Base-by-base conservation (phyloP, 2,797 vertebrate genomes). In the Hypotaenidia philippensis region DNA sequence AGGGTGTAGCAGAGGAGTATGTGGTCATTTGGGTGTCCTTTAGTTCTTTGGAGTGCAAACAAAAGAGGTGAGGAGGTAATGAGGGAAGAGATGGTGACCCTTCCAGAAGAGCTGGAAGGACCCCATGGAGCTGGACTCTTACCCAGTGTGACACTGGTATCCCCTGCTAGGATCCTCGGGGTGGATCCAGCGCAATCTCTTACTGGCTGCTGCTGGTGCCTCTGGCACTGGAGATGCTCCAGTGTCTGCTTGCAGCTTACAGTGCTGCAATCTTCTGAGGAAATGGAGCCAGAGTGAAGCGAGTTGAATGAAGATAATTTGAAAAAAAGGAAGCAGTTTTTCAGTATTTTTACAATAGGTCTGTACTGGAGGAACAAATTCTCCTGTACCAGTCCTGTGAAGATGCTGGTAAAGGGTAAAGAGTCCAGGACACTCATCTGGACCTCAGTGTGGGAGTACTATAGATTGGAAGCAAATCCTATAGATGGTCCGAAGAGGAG, bases 261-360 rank as follows among this genome's bases (percentile, higher is more conserved):
- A 75, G 57, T 7, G 38, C 22, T 44, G 27, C 80, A 50, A 52
- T 41, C 52, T 83, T 61, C 32, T 52, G 34, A 69, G 29, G 52
- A 88, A 69, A 49, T 8, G 27, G 26, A 52, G 26, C 0, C 0
- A 57, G 26, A 77, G 9, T 4, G 1, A 85, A 64, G 20, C 26
- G 55, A 50, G 45, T 49, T 40, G 32, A 76, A 66, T 47, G 26
- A 74, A 78, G 41, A 34, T 32, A 11, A 14, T 69, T 55, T 64
- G 71, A 72, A 90, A 85, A 85, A 45, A 72, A 71, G 17, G 17
- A 64, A 82, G 50, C 12, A 52, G 31, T 52, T 75, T 40, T 31
- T 79, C 27, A 74, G 19, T 64, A 47, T 53, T 34, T 66, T 71
- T 77, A 40, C 22, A 57, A 11, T 8, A 11, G 7, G 17, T 40